These are phyloP conservation scores for Peromyscus californicus DNA, from an alignment of 2,113 vertebrate species.

Conservation along the genomic window DNA sequence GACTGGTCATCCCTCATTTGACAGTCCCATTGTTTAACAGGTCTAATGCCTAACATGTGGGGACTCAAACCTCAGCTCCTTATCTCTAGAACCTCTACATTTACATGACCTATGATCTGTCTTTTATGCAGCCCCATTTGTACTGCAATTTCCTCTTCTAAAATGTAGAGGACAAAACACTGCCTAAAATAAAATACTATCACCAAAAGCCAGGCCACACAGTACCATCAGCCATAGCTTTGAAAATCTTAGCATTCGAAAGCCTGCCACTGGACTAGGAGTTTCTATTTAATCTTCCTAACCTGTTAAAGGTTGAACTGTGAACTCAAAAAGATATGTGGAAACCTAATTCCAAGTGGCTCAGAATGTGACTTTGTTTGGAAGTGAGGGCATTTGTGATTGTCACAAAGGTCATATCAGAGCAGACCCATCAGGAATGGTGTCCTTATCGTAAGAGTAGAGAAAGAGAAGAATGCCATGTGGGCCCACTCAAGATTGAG, in stretches of 20 bases:
- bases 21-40: neutral
- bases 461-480: neutral
- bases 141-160: constrained; percentile 22
- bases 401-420: neutral
- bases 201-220: neutral
- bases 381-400: neutral
- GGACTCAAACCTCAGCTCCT: neutral
- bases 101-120: neutral
- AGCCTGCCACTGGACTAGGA: neutral
- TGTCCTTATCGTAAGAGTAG: neutral
- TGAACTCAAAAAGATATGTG: neutral
- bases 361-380: constrained; percentile 3
- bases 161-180: neutral
- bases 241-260: neutral
- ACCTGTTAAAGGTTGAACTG: neutral
- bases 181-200: neutral
- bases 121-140: neutral
- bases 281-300: neutral
- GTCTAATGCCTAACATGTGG: neutral
- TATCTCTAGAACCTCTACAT: neutral
- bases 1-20: neutral
- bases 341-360: neutral
- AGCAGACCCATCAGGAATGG: neutral
- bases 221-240: too few species aligned
- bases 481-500: neutral